Evolutionary conservation across 35 echinoderm and acorn worm genomes (phyloP), one percentile per base, ranked within the genome.

Genomic region (Apostichopus californicus): DNA sequence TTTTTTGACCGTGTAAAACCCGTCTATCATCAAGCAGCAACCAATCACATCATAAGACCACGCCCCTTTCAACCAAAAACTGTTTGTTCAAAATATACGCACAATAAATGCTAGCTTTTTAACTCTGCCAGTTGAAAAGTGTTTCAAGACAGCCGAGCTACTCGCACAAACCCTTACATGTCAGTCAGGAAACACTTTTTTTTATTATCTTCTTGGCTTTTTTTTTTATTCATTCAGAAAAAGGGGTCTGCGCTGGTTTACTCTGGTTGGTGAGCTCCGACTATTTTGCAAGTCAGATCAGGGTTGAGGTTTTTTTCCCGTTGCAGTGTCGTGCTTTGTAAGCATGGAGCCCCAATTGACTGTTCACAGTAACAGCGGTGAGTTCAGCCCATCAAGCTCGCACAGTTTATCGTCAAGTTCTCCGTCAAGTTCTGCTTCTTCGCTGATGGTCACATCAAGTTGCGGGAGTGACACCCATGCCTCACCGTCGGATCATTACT

Each of bases 251-350:
- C 46, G 89, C 5, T 79, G 72, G 71, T 91, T 57, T 78, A 79
- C 21, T 77, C 89, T 91, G 86, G 86, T 89, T 89, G 86, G 86
- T 18, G 86, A 72, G 18, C 55, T n/a, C 59, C 52, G 61, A 53
- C 77, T 91, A 91, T 68, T 97, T 97, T 94, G 95, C 95, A 97
- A 97, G 92, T 97, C 93, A 97, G 95, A 97, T 97, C 75, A 95
- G 93, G 72, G 78, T 72, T 13, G 15, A 77, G 92, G 77, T 94
- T 73, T 79, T 93, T 78, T 75, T 78, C 91, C 91, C 78, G 86
- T 81, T 77, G 21, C 17, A 81, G 81, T 61, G 18, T 52, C 81
- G 68, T 80, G 56, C 63, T 65, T 81, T 83, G 66, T 85, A 87
- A 86, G 81, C 78, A 94, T 94, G 92, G 92, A 87, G 26, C 90